Base-by-base conservation (phyloP, 2,888 invertebrate species). In the Tipula unca region DNA sequence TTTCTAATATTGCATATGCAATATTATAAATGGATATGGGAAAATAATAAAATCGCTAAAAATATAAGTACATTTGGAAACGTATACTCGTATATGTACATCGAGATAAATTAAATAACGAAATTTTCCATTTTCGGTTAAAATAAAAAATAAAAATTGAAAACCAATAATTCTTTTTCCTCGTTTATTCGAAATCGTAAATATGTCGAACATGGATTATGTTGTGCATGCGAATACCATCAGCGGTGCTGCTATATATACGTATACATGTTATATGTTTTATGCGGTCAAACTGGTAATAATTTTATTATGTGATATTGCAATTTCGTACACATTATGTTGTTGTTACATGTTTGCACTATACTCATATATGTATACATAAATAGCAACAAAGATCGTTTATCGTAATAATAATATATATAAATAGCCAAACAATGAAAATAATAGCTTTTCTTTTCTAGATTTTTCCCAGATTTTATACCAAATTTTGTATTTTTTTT, bases 251-350 rank as follows among this genome's bases (percentile, higher is more conserved):
- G n/a, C n/a, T n/a, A n/a, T n/a, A 69, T 20, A 69, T 6, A 69
- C 25, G 10, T 17, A 82, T 82, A 29, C 29, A 82, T n/a, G n/a
- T n/a, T n/a, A n/a, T 82, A 83, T 32, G 32, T 83, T 83, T 83
- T 83, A 83, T 83, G 83, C 83, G 83, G 83, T 83, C 83, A 83
- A 83, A 83, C 29, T 83, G 83, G 35, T 32, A 83, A 83, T 83
- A 83, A 83, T 83, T 83, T 83, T 83, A 83, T 35, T 83, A 83
- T 83, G 83, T 83, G 83, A 83, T 69, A 69, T 69, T 69, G 83
- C 29, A 83, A 32, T 83, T 32, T 82, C 82, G 82, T 10, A 29
- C 8, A 14, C 13, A 13, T 82, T 10, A 29, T 82, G 25, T 82
- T 69, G 69, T 69, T 69, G 69, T 25, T 69, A 32, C 29, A 83